Evolutionary conservation across 2,113 vertebrate species (phyloP), one percentile per base, ranked within the genome.

Genomic region (Sebastes schlegelii): DNA sequence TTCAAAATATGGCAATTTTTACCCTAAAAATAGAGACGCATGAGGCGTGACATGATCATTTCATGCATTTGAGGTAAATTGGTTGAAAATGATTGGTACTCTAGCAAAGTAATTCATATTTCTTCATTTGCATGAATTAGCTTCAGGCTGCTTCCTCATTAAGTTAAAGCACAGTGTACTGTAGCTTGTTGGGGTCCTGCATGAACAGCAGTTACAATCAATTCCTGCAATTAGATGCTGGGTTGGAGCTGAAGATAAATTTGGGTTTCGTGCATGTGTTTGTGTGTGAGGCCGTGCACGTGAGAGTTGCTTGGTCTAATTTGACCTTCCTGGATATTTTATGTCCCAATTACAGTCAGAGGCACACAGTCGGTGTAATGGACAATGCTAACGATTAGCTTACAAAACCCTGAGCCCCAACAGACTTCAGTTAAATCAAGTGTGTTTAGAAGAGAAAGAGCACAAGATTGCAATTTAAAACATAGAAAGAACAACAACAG

Each of bases 341-440:
- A 79, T 87, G 42, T 54, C 40, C 66, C 80, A 79, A 80, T 90
- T 83, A 88, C 3, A 63, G 82, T 70, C 78, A 55, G 58, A 67
- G 34, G 83, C 74, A 17, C 67, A 43, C 84, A 14, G 83, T 48
- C 55, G 51, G 80, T 55, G 68, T 63, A 54, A 64, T 81, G 65
- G 64, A 70, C 79, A 77, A 70, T 40, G 66, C 71, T 60, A 19
- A 79, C 71, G 66, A 82, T 91, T 80, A 85, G 73, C 65, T 49
- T 21, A 77, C 64, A 77, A 85, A 66, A 68, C 60, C 77, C 67
- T 6, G 63, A 42, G 61, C 8, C 13, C 58, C 13, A 46, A 23
- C 48, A 71, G 65, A 23, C 23, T 66, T 81, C 19, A 34, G 83
- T 88, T 84, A 77, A 74, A 89, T 83, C 75, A 86, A 9, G 60